These are phyloP conservation scores for Oikopleura dioica DNA, from an alignment of 23 tunicate genomes.

Conservation along the genomic window DNA sequence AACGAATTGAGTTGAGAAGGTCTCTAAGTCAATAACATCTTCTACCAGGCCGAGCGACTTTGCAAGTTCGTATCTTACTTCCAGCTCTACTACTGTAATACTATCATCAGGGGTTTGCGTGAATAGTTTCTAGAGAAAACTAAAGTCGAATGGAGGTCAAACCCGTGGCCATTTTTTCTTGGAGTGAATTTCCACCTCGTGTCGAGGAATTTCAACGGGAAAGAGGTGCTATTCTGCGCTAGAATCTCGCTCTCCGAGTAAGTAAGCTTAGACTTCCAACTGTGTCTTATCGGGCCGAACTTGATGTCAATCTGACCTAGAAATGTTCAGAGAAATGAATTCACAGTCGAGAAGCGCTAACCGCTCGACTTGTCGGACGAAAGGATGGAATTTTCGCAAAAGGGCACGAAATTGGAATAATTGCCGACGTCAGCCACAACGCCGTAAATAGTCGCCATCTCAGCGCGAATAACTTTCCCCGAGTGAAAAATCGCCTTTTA, in stretches of 20 bases:
- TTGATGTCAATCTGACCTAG: no score
- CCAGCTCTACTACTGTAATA: not conserved
- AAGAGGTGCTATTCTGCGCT: not conserved
- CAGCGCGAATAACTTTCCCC: not conserved
- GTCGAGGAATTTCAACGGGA: not conserved
- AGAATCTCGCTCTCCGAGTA: not conserved
- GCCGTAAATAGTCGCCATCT: not conserved
- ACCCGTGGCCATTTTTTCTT: no score
- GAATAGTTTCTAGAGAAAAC: no score
- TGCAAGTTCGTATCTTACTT: not conserved
- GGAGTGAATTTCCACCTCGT: no score
- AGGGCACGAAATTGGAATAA: not conserved
- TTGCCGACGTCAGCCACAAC: not conserved
- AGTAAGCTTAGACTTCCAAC: not conserved
- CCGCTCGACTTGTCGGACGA: no score
- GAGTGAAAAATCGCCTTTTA: no score
- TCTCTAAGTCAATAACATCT: not conserved
- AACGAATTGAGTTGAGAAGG: not conserved
- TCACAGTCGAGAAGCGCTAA: no score
- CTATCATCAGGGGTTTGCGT: no score
- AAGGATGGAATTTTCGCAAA: not conserved
- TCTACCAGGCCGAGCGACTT: not conserved
- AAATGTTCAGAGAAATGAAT: no score
- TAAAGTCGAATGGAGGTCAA: no score
- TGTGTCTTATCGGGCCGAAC: not conserved